These are phyloP conservation scores for Parapristionchus giblindavisi DNA, from an alignment of 2,888 invertebrate species.

Conservation along the genomic window DNA sequence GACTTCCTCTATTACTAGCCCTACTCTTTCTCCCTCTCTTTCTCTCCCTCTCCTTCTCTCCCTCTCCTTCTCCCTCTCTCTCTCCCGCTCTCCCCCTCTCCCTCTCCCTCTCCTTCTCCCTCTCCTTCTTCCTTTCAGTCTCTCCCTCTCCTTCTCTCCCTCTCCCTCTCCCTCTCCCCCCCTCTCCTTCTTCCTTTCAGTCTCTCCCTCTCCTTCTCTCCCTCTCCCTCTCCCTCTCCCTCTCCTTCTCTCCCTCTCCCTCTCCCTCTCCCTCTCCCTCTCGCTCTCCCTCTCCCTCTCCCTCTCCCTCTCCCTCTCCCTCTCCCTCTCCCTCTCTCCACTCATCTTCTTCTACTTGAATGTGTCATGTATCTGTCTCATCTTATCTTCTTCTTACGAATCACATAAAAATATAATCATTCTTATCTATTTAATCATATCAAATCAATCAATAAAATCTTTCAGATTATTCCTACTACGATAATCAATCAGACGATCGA, in stretches of 20 bases:
- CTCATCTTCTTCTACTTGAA: too few species aligned
- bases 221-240: too few species aligned
- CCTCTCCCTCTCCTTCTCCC: background rate
- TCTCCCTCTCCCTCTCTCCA: too few species aligned
- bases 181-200: too few species aligned
- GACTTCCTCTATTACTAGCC: too few species aligned
- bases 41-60: background rate
- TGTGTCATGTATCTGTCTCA: too few species aligned
- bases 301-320: too few species aligned
- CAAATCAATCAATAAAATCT: constrained; percentile 1
- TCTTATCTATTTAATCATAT: background rate
- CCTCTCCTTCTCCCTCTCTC: background rate
- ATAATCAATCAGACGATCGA: constrained; percentile 7
- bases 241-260: too few species aligned
- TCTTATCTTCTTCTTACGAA: background rate
- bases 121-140: too few species aligned
- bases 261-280: too few species aligned
- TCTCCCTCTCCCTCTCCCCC: background rate
- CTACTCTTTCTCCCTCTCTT: background rate
- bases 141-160: background rate
- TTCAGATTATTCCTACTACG: constrained; percentile 24
- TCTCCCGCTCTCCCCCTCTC: background rate
- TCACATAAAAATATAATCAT: background rate
- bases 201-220: too few species aligned
- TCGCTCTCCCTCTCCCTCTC: too few species aligned